Percentiles rank a stretch among this genome's conserved stretches.
phyloP scores from a whole-genome alignment of 2,113 vertebrate genomes.

The Epinephelus fuscoguttatus region DNA sequence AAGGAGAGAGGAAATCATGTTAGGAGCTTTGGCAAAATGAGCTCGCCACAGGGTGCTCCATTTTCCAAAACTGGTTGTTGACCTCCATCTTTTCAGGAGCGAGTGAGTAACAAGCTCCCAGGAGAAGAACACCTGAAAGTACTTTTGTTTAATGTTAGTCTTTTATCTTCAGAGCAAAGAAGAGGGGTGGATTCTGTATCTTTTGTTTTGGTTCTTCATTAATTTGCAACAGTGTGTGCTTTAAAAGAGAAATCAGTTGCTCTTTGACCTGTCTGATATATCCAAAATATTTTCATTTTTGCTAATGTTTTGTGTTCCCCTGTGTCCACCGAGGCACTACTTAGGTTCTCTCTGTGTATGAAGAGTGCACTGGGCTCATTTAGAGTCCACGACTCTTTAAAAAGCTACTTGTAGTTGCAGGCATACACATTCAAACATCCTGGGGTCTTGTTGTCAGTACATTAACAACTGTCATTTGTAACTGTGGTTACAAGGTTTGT shows the following conservation, averaged over 20 bases:
- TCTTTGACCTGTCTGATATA: constrained; percentile 55
- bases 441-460: no score
- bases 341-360: neutral
- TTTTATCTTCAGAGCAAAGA: constrained; percentile 59
- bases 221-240: constrained; percentile 21
- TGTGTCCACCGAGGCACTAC: constrained; percentile 18
- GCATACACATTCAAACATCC: neutral
- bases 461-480: neutral
- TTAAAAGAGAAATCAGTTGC: constrained; percentile 59
- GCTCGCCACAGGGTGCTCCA: constrained; percentile 62
- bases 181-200: constrained; percentile 7
- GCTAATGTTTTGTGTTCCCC: constrained; percentile 44
- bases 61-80: constrained; percentile 69
- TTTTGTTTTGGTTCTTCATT: constrained; percentile 55
- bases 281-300: constrained; percentile 51
- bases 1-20: constrained; percentile 15
- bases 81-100: constrained; percentile 62
- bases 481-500: neutral
- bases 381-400: neutral
- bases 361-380: neutral
- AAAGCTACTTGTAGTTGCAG: neutral
- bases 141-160: constrained; percentile 49
- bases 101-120: constrained; percentile 74
- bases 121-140: constrained; percentile 59
- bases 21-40: constrained; percentile 43